phyloP scores from a whole-genome alignment of 2,797 vertebrate genomes.

The Garrulus glandarius region DNA sequence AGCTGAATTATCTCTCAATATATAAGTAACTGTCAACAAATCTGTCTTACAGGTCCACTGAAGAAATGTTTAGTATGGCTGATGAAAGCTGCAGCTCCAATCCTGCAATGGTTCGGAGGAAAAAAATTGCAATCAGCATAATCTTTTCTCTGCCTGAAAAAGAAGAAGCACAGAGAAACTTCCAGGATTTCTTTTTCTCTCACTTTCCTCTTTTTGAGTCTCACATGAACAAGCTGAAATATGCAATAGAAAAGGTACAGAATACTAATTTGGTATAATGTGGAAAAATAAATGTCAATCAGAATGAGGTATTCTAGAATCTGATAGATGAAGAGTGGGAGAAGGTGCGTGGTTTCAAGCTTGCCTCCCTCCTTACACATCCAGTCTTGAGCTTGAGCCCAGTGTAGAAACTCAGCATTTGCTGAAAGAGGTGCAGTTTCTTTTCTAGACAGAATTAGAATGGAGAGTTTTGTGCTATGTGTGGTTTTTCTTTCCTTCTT shows the following conservation, averaged over 20 bases:
- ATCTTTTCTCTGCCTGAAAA: conserved; percentile 83
- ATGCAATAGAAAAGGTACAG: conserved; percentile 85
- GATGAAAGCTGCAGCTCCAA: conserved; percentile 85
- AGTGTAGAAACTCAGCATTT: neutral
- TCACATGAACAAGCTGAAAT: conserved; percentile 88
- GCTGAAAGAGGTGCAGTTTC: neutral
- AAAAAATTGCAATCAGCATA: conserved; percentile 86
- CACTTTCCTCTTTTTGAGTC: conserved; percentile 88
- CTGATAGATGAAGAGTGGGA: conserved; percentile 31
- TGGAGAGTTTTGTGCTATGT: neutral
- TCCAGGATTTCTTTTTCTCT: conserved; percentile 88
- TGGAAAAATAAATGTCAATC: neutral
- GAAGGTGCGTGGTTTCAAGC: conserved; percentile 1
- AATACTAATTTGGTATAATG: neutral
- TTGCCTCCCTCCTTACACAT: neutral
- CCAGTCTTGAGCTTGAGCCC: conserved; percentile 12
- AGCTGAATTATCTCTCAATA: neutral
- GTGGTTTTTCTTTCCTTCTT: neutral
- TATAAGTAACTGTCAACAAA: neutral
- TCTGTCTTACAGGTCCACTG: conserved; percentile 76
- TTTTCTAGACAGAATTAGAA: neutral
- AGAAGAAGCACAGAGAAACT: conserved; percentile 80
- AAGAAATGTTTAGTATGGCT: conserved; percentile 87
- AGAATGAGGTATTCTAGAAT: conserved; percentile 14
- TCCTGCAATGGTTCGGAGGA: conserved; percentile 81